Percentiles rank a stretch among this genome's conserved stretches.
Conservation (phyloP, 1,140 invertebrate species). For the Planococcus citri region DNA sequence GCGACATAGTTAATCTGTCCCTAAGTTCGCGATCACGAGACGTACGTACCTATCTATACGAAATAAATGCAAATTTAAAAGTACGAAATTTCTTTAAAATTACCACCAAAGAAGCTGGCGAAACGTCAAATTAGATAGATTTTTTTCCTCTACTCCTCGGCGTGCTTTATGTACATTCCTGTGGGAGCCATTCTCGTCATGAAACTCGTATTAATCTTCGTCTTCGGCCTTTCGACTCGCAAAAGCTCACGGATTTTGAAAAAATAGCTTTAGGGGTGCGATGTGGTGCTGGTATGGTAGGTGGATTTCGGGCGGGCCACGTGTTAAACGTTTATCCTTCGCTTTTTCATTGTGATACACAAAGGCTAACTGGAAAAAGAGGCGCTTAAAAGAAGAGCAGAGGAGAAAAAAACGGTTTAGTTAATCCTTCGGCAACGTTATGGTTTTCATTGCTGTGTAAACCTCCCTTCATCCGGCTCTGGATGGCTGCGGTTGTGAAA, state of each 20-base stretch:
- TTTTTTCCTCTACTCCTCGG: not conserved
- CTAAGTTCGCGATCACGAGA: no score
- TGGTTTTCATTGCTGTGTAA: not conserved
- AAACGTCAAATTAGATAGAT: not conserved
- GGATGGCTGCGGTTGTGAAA: not conserved
- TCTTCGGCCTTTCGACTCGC: not conserved
- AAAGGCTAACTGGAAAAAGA: no score
- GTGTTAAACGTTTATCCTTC: slow-evolving; percentile 6
- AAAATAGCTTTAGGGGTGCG: not conserved
- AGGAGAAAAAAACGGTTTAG: not conserved
- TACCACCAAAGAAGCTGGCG: not conserved
- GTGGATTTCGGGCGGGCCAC: not conserved
- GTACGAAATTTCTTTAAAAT: no score
- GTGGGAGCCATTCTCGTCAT: not conserved
- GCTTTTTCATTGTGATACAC: not conserved
- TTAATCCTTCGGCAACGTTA: not conserved
- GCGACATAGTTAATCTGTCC: no score
- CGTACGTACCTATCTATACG: no score
- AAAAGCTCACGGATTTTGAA: not conserved
- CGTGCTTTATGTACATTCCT: not conserved
- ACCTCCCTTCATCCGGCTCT: no score
- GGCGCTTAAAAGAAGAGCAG: no score
- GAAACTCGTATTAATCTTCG: slow-evolving; percentile 1
- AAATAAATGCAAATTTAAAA: no score
- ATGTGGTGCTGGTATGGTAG: not conserved